Conservation (phyloP, 2,797 vertebrate genomes). For the Crypturellus tataupa region DNA sequence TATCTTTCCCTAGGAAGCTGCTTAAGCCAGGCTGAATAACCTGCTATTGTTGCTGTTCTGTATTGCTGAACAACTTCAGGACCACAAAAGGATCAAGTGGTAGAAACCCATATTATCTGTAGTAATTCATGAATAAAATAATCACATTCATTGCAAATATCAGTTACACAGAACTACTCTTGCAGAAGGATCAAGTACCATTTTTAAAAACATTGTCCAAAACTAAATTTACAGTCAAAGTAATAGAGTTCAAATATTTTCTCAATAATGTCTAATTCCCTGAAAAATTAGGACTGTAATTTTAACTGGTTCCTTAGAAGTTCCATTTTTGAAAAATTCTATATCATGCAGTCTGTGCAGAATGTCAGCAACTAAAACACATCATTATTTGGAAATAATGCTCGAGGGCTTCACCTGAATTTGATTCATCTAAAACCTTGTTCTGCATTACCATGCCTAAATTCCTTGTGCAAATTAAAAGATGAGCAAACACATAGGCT, state of each 20-base stretch:
- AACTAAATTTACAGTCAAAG: neutral
- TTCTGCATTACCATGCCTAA: neutral
- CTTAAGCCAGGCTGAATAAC: neutral
- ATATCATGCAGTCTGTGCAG: neutral
- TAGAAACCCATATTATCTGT: neutral
- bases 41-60: no score
- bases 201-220: neutral
- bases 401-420: neutral
- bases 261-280: neutral
- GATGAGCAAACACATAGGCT: constrained; percentile 41
- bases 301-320: neutral
- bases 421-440: neutral
- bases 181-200: neutral
- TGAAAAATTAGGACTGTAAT: neutral
- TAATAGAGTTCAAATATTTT: neutral
- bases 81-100: neutral
- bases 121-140: neutral
- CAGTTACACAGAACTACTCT: neutral
- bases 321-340: neutral
- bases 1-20: neutral
- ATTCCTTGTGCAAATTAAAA: constrained; percentile 13
- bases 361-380: constrained; percentile 13
- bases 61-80: neutral
- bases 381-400: neutral
- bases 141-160: neutral